Evolutionary conservation across 2,888 invertebrate genomes (phyloP).

Genomic region (Megamerina dolium): DNA sequence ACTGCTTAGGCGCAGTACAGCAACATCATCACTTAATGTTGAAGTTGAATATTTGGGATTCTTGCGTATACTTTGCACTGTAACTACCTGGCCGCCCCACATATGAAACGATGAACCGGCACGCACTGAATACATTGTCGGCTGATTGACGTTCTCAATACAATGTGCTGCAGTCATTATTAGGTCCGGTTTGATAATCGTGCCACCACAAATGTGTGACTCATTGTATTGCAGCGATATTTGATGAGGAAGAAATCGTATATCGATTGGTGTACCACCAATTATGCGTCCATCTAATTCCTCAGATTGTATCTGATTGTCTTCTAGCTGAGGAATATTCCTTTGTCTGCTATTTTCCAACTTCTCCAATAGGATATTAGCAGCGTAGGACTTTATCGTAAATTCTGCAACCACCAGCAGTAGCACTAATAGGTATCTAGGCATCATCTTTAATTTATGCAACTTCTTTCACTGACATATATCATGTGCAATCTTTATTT

Average conservation of each 20-base stretch:
- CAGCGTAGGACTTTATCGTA: too few species aligned
- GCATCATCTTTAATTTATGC: too few species aligned
- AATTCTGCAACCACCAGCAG: too few species aligned
- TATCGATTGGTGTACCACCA: constrained; percentile 21
- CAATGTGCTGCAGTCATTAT: constrained; percentile 27
- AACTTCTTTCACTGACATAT: too few species aligned
- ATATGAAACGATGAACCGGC: constrained; percentile 30
- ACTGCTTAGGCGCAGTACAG: constrained; percentile 31
- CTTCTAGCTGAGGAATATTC: too few species aligned
- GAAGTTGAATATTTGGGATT: constrained; percentile 30
- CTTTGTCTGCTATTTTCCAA: too few species aligned
- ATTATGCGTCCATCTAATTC: constrained; percentile 26
- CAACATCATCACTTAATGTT: constrained; percentile 35
- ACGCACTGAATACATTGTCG: constrained; percentile 29
- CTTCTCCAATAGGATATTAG: too few species aligned
- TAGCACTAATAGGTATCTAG: too few species aligned
- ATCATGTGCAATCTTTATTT: too few species aligned
- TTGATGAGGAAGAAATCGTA: constrained; percentile 22
- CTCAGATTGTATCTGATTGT: not conserved
- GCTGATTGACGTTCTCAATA: constrained; percentile 24
- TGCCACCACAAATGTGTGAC: constrained; percentile 24
- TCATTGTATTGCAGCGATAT: constrained; percentile 21
- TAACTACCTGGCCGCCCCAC: constrained; percentile 30
- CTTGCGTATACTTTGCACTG: constrained; percentile 28
- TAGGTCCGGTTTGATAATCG: constrained; percentile 20